Base-by-base conservation (phyloP, 2,888 invertebrate species). In the Ochropleura plecta region DNA sequence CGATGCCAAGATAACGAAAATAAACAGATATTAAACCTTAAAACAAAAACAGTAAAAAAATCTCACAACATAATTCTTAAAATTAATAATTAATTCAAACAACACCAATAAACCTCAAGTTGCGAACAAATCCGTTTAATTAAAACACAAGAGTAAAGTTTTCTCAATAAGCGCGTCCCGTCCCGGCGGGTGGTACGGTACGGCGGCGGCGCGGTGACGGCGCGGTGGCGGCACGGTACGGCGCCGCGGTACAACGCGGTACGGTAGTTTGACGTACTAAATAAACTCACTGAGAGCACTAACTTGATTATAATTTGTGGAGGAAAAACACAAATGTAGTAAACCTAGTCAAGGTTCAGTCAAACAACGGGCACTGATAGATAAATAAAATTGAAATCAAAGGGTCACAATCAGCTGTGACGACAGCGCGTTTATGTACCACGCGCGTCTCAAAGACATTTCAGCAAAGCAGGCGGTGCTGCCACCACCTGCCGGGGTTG, bases 71-170 rank as follows among this genome's bases (percentile, higher is more conserved):
- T 66, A 51, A 59, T 70, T 72, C 66, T 53, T 65, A 76, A 79
- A 70, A 83, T 69, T 60, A 73, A 69, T 73, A 66, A 71, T 71
- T 51, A 71, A 73, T 76, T 69, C 64, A 67, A 83, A 74, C 70
- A 79, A 79, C 55, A 83, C 53, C 74, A 78, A 83, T 83, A 83
- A 86, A 86, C 81, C 70, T 70, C 68, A 76, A 83, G 63, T 82
- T 79, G 72, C 60, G 64, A 79, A 84, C 83, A 82, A 86, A 86
- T 82, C 79, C 73, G 75, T 86, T 86, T 86, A 82, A 86, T 86
- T 86, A 85, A 78, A 86, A 79, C 59, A 82, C 76, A 76, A 81
- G 66, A 76, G 73, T 46, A 78, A 86, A 86, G 81, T 86, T 85
- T 80, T 63, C 70, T 72, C 70, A 83, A 79, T 78, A 83, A 85